Base-by-base conservation (phyloP, 2,113 vertebrate genomes). In the Chrysochloris asiatica region DNA sequence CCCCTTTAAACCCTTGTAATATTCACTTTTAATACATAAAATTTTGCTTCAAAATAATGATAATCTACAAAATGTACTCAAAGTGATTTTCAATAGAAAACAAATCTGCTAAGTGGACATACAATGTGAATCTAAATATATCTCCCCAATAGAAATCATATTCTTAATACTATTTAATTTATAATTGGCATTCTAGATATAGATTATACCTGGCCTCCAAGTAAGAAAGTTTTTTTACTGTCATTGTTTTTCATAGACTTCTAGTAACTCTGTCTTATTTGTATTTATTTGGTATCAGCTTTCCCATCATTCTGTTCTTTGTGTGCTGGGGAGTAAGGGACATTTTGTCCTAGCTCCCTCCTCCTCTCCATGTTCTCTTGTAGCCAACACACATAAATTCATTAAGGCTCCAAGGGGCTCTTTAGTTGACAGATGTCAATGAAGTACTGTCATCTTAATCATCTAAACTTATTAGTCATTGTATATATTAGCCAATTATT, bases 161-260 rank as follows among this genome's bases (percentile, higher is more conserved):
- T 17, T 90, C 61, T 94, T 79, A 83, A 75, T 80, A 61, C 6
- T 86, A 86, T 95, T 54, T 61, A 45, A 87, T 87, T 87, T 94
- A 78, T 86, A 94, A 86, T 83, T 88, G 72, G 28, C 7, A 75
- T 89, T 89, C 52, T 0, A 79, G 28, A 59, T 90, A 85, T 17
- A 22, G 87, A 45, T 13, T 86, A 87, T 14, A 6, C 89, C 75
- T 83, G 30, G 13, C 48, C n/a, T 56, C 43, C 8, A 94, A 76
- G 8, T 13, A 94, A 82, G 83, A 82, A 45, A 54, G 1, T n/a
- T 56, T 80, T n/a, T 78, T 72, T 91, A 61, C 13, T 47, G 33
- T 52, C 36, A 22, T 36, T 83, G 67, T 84, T 12, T 88, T 88
- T 86, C 36, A 36, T n/a, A 87, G 61, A 83, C 12, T 88, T 88